A percentile compares a stretch with the other conserved stretches of the same genome.
phyloP scores from a whole-genome alignment of 2,888 invertebrate species.

The Rhingia rostrata region DNA sequence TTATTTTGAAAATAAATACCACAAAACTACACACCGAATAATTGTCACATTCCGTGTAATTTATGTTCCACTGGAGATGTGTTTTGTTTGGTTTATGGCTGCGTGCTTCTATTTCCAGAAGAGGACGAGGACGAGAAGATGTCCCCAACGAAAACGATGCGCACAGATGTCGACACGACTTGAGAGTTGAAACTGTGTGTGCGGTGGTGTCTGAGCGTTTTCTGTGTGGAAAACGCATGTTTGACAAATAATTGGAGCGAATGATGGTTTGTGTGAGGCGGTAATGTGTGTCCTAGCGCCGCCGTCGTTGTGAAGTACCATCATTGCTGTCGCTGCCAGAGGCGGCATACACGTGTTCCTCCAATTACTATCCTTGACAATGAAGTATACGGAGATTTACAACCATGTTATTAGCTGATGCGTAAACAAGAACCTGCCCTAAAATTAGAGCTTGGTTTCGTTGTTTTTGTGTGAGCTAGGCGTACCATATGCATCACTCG shows the following conservation, averaged over 20 bases:
- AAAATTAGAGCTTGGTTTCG: conserved; percentile 57
- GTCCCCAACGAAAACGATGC: too few relatives aligned
- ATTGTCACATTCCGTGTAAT: conserved; percentile 71
- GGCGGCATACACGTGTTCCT: conserved; percentile 56
- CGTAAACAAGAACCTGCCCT: conserved; percentile 72
- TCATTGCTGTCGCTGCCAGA: conserved; percentile 3
- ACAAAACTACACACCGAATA: conserved; percentile 59
- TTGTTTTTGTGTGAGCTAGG: conserved; percentile 9
- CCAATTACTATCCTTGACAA: conserved; percentile 71
- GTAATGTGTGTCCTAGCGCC: conserved; percentile 21
- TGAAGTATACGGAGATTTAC: conserved; percentile 68
- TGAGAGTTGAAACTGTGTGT: conserved; percentile 11
- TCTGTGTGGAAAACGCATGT: conserved; percentile 37
- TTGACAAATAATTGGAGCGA: conserved; percentile 73
- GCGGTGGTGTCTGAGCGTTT: conserved; percentile 4
- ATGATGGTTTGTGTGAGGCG: conserved; percentile 26
- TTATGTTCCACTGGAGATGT: conserved; percentile 60
- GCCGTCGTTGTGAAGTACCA: not conserved
- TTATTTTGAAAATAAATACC: conserved; percentile 71
- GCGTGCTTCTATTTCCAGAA: conserved; percentile 57
- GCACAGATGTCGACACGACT: conserved; percentile 61
- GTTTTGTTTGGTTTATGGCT: conserved; percentile 63
- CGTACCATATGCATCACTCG: conserved; percentile 9
- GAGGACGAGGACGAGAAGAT: conserved; percentile 5
- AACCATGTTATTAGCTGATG: conserved; percentile 70